phyloP scores from a whole-genome alignment of 1,140 invertebrate genomes.

The Drosophila ogumai region DNA sequence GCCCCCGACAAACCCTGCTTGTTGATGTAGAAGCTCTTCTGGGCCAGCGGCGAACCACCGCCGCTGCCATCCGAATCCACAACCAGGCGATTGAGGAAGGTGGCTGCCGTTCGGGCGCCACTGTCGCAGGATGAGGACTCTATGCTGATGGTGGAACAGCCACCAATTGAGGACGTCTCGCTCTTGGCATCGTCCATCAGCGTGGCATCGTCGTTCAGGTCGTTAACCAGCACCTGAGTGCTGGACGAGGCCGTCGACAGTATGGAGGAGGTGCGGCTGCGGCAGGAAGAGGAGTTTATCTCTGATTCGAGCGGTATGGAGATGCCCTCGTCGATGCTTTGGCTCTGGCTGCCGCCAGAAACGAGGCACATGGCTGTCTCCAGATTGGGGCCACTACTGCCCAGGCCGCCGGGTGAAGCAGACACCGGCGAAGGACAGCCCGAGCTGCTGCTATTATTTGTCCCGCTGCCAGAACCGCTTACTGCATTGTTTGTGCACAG shows the following conservation, averaged over 20 bases:
- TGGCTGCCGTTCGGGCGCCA: conserved; percentile 66
- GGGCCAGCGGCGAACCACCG: conserved; percentile 48
- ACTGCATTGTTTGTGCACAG: conserved; percentile 73
- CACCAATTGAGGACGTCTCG: conserved; percentile 76
- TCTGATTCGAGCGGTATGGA: conserved; percentile 67
- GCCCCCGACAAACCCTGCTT: conserved; percentile 72
- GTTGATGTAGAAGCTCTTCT: conserved; percentile 76
- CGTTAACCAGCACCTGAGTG: conserved; percentile 68
- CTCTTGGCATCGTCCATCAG: conserved; percentile 82
- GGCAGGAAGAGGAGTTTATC: conserved; percentile 57
- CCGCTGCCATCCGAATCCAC: conserved; percentile 64
- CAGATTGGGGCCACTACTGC: conserved; percentile 34
- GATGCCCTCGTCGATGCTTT: conserved; percentile 78
- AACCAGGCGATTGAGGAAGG: conserved; percentile 65
- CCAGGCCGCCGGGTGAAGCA: conserved; percentile 57
- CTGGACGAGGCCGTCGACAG: conserved; percentile 65
- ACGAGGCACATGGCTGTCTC: conserved; percentile 66
- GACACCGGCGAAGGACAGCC: conserved; percentile 77
- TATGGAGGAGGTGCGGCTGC: conserved; percentile 72
- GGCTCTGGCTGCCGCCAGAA: conserved; percentile 61
- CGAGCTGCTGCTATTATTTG: conserved; percentile 70
- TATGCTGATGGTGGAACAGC: conserved; percentile 75
- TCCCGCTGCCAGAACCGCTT: conserved; percentile 38
- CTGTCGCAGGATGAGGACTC: conserved; percentile 76
- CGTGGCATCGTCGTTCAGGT: conserved; percentile 72